Base-by-base conservation (phyloP, 1,140 invertebrate genomes). In the Doryteuthis pealeii region DNA sequence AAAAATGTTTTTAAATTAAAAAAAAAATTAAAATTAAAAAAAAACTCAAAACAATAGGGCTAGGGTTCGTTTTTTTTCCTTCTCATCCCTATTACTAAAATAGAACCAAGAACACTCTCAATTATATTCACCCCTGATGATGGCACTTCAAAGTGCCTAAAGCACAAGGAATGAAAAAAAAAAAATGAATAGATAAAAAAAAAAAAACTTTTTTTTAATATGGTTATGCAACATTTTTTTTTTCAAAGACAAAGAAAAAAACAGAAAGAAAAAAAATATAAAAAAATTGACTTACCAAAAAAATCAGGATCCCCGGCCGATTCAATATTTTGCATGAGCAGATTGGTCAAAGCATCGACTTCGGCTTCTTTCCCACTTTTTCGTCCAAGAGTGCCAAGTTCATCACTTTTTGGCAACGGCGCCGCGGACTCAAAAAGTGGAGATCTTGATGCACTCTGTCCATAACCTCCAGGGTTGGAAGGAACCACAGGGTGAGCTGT, bases 291-390 rank as follows among this genome's bases (percentile, higher is more conserved):
- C 79, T 79, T 89, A 91, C 93, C 94, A 90, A 92, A 94, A 76
- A 92, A 91, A 81, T 94, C 93, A 35, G 92, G 90, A 86, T 94
- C 92, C 81, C 89, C 90, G 71, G 93, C 87, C 22, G 89, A 91
- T 82, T 94, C 91, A 90, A 95, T 93, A 72, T 93, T 93, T 83
- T 94, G 88, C 18, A 96, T 93, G 32, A 97, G 89, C 18, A 97
- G 90, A 89, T 95, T 92, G 28, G 95, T 96, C 18, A 97, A 89
- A 72, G 92, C 93, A 87, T 97, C 95, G 10, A 97, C 94, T 90
- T 96, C 94, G 79, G 92, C 91, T 86, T 94, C 93, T 54, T 85
- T 84, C 1, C 74, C 71, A 40, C 28, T 68, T 26, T 45, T 45
- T 3, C 45, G n/a, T 33, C 26, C 14, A 31, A 31, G 49, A 30